These are phyloP conservation scores for Gonocerus acuteangulatus DNA, from an alignment of 2,888 invertebrate species.

Conservation along the genomic window DNA sequence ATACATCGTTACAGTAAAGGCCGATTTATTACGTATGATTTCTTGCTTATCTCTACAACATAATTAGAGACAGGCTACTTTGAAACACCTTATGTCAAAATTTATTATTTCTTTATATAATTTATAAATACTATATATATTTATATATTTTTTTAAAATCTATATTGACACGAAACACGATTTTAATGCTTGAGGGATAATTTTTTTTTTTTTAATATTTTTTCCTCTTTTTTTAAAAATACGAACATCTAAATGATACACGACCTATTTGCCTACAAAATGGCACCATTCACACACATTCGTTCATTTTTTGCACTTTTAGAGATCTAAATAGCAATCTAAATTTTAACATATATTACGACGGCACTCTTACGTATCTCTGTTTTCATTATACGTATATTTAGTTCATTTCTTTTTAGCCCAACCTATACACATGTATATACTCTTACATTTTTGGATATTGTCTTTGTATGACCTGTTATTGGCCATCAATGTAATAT, in stretches of 20 bases:
- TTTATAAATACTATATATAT: conserved; percentile 26
- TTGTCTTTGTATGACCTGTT: conserved; percentile 12
- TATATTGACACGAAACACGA: conserved; percentile 33
- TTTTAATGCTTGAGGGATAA: conserved; percentile 13
- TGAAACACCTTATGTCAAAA: conserved; percentile 26
- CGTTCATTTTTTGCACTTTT: conserved; percentile 6
- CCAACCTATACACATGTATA: conserved; percentile 6
- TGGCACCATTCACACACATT: conserved; percentile 8
- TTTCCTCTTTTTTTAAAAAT: conserved; percentile 28
- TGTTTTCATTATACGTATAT: conserved; percentile 1
- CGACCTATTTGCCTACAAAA: conserved; percentile 20
- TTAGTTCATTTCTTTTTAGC: neutral
- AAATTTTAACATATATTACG: conserved; percentile 12
- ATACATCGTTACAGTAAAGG: conserved; percentile 34
- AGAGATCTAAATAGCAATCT: conserved; percentile 25
- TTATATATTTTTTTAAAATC: conserved; percentile 27
- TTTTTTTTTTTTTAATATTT: conserved; percentile 1
- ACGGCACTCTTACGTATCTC: conserved; percentile 23
- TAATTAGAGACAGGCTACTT: conserved; percentile 27
- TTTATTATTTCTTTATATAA: conserved; percentile 13
- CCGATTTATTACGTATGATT: conserved; percentile 30
- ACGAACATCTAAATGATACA: conserved; percentile 29
- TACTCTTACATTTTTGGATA: conserved; percentile 5
- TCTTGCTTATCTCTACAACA: too few species aligned
- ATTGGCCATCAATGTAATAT: conserved; percentile 4